Conservation (phyloP, 2,797 vertebrate genomes). For the Sylvia borin region DNA sequence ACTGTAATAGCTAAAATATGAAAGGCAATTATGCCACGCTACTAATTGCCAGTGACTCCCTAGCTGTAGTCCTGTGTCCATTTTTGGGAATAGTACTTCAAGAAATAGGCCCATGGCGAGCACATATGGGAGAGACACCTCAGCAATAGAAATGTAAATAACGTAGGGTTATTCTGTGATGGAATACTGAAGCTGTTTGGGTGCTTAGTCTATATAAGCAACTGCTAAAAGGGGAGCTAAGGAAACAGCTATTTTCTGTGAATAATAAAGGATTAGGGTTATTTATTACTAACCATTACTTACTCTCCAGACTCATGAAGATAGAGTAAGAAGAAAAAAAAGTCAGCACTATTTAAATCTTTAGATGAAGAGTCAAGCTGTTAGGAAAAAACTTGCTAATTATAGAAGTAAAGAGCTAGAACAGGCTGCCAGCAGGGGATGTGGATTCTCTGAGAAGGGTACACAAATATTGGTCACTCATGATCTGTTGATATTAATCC, state of each 20-base stretch:
- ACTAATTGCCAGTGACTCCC: background rate
- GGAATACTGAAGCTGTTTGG: background rate
- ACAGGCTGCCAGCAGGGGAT: background rate
- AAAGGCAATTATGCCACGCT: background rate
- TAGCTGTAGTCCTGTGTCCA: background rate
- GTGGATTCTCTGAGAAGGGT: background rate
- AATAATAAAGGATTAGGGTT: background rate
- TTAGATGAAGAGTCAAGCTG: background rate
- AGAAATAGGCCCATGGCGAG: background rate
- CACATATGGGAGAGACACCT: background rate
- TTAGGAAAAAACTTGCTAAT: background rate
- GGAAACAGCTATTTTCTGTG: background rate
- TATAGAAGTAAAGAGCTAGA: background rate
- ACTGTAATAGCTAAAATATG: slow-evolving; percentile 31
- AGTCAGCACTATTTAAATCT: background rate
- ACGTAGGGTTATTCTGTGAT: background rate
- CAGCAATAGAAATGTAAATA: background rate
- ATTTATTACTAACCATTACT: background rate
- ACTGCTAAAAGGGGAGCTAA: background rate
- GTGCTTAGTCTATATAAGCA: background rate
- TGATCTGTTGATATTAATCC: background rate
- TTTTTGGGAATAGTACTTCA: background rate
- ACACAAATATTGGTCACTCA: background rate
- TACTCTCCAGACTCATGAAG: background rate
- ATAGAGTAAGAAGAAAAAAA: background rate